These are phyloP conservation scores for Andinoacara biseriatus DNA, from an alignment of 2,113 vertebrate genomes.

Conservation along the genomic window DNA sequence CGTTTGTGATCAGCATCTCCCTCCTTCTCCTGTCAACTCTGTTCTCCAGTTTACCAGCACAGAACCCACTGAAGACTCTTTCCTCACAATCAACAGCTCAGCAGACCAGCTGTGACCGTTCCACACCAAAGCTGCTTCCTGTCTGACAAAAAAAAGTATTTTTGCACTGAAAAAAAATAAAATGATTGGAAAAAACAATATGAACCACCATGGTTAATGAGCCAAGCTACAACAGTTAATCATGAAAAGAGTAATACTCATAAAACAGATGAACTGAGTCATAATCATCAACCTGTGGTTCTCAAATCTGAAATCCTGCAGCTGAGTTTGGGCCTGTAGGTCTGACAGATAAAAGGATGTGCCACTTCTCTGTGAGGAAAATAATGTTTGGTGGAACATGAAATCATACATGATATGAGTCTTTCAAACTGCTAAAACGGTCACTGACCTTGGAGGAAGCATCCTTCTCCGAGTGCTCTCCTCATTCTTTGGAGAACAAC, in stretches of 20 bases:
- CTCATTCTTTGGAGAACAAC: neutral
- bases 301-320: neutral
- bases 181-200: neutral
- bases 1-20: neutral
- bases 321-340: neutral
- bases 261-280: no score
- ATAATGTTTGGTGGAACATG: neutral
- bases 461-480: neutral
- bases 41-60: neutral
- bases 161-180: neutral
- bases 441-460: neutral
- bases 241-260: no score
- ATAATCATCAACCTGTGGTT: neutral
- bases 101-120: neutral
- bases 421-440: neutral
- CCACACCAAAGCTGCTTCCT: neutral
- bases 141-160: neutral
- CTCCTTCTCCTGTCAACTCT: neutral
- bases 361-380: fast-evolving
- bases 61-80: neutral
- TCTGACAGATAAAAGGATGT: no score
- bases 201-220: neutral
- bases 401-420: neutral
- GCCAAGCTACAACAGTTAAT: neutral
- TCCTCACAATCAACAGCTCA: neutral